Base-by-base conservation (phyloP, 2,113 vertebrate genomes). In the Lepus timidus region DNA sequence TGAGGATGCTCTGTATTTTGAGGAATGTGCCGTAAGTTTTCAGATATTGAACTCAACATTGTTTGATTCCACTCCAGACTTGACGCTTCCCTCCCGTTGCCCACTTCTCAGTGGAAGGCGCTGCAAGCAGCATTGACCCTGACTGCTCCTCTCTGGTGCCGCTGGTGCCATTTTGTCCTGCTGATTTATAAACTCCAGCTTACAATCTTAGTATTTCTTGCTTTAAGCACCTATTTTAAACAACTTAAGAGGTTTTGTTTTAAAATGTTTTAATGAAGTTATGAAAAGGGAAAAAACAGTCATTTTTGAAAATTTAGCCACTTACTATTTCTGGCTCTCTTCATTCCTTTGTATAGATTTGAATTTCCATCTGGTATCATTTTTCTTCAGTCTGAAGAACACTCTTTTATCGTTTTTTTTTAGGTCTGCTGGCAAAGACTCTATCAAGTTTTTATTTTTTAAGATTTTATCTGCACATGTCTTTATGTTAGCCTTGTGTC, bases 241-340 rank as follows among this genome's bases (percentile, higher is more conserved):
- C 27, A 83, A 36, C 67, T 79, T 81, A 33, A 51, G 67, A 27
- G 11, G 62, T 88, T 88, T 90, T 83, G 58, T 87, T 93, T 94
- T 33, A 67, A 83, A 36, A 36, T 68, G 3, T 51, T 95, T 67
- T 68, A 83, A 55, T 22, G 65, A 90, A 92, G 65, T 74, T 36
- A 82, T 29, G 16, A 67, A 27, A 81, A 87, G 58, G 58, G 73
- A 84, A 81, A 85, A 81, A 6, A 73, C 17, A 49, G 3, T 75
- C 29, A 67, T 22, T 85, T 85, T 25, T 82, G 83, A 93, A 67
- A 81, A 74, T 86, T 27, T 74, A 36, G 16, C 25, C 61, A 65
- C 25, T 58, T 55, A 52, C 65, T 89, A 11, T 82, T 90, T 44
- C 7, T 44, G 65, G 39, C 13, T 49, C 10, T 85, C 70, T 95